A percentile compares a stretch with the other conserved stretches of the same genome.
Evolutionary conservation across 2,888 invertebrate species (phyloP).

Genomic region (Ditylenchus weischeri): DNA sequence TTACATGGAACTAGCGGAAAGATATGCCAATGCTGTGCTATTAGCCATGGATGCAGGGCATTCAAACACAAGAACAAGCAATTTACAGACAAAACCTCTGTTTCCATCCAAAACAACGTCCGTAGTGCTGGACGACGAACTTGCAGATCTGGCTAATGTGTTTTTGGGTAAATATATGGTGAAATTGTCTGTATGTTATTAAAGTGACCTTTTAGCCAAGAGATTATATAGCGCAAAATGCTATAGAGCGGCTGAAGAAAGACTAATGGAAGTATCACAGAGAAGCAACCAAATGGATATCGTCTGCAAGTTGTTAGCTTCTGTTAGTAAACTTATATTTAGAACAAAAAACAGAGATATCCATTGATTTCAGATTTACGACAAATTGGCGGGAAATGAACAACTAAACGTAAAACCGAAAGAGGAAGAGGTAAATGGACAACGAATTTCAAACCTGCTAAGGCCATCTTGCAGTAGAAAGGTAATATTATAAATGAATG

Average conservation of each 20-base stretch:
- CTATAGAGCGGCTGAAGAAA: not conserved
- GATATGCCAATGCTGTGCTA: conserved; percentile 6
- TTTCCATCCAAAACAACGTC: conserved; percentile 1
- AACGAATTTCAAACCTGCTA: too few relatives aligned
- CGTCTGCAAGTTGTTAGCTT: not conserved
- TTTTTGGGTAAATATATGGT: not conserved
- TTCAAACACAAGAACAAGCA: conserved; percentile 5
- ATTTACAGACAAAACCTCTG: not conserved
- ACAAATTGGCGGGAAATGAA: too few relatives aligned
- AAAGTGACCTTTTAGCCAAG: not conserved
- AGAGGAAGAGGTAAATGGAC: too few relatives aligned
- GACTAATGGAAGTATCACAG: conserved; percentile 6
- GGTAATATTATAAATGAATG: too few relatives aligned
- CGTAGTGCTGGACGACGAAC: conserved; percentile 7
- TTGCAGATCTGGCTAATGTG: conserved; percentile 1
- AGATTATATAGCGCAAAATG: conserved; percentile 1
- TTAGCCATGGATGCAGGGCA: not conserved
- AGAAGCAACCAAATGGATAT: not conserved
- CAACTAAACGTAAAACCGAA: too few relatives aligned
- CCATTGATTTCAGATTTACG: too few relatives aligned
- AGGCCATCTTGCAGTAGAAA: too few relatives aligned
- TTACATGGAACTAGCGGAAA: conserved; percentile 6
- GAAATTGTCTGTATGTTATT: too few relatives aligned
- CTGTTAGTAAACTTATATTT: not conserved
- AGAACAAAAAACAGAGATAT: too few relatives aligned